Evolutionary conservation across 2,888 invertebrate species (phyloP).

Genomic region (Seira sanloemensis): DNA sequence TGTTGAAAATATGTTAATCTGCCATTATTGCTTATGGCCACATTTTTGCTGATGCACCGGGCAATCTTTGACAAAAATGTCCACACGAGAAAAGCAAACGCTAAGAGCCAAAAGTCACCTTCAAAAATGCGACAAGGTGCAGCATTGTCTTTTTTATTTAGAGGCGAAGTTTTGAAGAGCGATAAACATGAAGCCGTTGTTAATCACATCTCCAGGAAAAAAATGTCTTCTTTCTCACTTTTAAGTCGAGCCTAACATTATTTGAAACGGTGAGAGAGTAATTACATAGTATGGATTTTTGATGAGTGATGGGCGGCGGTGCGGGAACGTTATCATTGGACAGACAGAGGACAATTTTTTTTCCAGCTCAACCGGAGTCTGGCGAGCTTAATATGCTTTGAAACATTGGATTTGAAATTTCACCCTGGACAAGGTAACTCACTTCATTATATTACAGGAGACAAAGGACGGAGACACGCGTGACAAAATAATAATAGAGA

Average conservation of each 20-base stretch:
- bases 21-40: slow-evolving; percentile 21
- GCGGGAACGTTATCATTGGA: slow-evolving; percentile 23
- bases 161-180: background rate
- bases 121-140: slow-evolving; percentile 7
- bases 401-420: slow-evolving; percentile 5
- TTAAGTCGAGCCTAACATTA: background rate
- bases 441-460: background rate
- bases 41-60: slow-evolving; percentile 6
- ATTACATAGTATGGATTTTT: slow-evolving; percentile 1
- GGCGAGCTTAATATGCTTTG: no score
- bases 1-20: slow-evolving; percentile 8
- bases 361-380: no score
- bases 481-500: background rate
- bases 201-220: slow-evolving; percentile 5
- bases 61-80: background rate
- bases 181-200: background rate
- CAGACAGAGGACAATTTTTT: slow-evolving; percentile 18
- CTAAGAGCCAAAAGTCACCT: slow-evolving; percentile 39
- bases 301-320: slow-evolving; percentile 3
- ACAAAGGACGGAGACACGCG: slow-evolving; percentile 31
- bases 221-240: slow-evolving; percentile 5
- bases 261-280: no score
- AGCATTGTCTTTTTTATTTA: slow-evolving; percentile 18
- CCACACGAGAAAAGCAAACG: background rate
- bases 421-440: slow-evolving; percentile 40